phyloP scores from a whole-genome alignment of 2,888 invertebrate genomes.

The Drosophila subquinaria region DNA sequence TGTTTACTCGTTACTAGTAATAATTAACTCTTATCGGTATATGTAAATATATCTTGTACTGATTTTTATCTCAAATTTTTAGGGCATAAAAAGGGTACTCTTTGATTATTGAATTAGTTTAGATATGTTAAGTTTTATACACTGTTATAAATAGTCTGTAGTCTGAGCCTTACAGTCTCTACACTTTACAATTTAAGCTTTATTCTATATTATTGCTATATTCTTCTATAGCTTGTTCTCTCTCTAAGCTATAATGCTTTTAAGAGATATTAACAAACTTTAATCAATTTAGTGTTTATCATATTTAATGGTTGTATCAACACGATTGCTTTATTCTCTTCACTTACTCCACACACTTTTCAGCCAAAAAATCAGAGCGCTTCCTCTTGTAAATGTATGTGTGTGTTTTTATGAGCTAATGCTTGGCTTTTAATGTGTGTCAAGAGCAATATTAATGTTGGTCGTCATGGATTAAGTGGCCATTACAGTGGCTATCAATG shows the following conservation, averaged over 20 bases:
- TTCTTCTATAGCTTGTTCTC: not conserved
- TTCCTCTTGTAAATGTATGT: constrained; percentile 1
- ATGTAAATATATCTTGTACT: too few relatives aligned
- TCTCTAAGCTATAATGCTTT: too few relatives aligned
- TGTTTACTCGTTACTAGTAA: not conserved
- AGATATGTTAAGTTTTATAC: not conserved
- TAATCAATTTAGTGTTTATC: not conserved
- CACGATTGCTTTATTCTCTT: constrained; percentile 1
- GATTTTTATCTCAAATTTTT: too few relatives aligned
- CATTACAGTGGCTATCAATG: constrained; percentile 52
- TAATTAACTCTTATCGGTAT: too few relatives aligned
- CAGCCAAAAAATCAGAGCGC: not conserved
- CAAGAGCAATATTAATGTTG: constrained; percentile 75
- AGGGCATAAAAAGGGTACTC: too few relatives aligned
- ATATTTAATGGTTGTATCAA: not conserved
- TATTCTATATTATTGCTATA: too few relatives aligned
- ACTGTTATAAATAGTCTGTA: not conserved
- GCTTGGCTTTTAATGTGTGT: constrained; percentile 65
- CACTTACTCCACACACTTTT: not conserved
- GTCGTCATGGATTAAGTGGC: constrained; percentile 67
- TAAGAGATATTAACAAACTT: not conserved
- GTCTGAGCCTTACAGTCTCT: too few relatives aligned
- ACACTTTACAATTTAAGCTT: too few relatives aligned
- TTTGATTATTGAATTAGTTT: too few relatives aligned
- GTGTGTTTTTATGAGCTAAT: constrained; percentile 11